These are phyloP conservation scores for Sycophaga agraensis DNA, from an alignment of 1,140 invertebrate genomes.

Conservation along the genomic window DNA sequence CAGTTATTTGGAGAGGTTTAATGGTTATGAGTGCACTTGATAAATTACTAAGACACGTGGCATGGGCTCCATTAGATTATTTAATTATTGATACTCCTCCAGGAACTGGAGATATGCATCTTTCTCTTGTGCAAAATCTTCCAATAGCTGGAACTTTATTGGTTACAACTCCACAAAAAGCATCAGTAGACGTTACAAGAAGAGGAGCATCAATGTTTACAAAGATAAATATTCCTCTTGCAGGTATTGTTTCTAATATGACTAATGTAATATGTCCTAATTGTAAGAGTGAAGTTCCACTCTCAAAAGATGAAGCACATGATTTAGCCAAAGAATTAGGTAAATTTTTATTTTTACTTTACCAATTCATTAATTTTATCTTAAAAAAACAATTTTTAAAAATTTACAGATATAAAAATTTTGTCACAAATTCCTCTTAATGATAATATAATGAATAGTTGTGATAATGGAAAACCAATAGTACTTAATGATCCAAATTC, in stretches of 20 bases:
- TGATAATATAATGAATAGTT: constrained; percentile 67
- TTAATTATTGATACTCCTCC: constrained; percentile 88
- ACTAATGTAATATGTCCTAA: constrained; percentile 70
- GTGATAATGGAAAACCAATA: constrained; percentile 76
- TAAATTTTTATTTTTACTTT: constrained; percentile 30
- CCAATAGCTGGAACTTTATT: constrained; percentile 80
- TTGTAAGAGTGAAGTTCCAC: constrained; percentile 64
- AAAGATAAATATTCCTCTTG: constrained; percentile 76
- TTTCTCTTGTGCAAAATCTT: constrained; percentile 84
- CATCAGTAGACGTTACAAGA: constrained; percentile 77
- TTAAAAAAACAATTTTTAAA: constrained; percentile 6
- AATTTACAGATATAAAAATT: constrained; percentile 48
- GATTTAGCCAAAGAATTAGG: constrained; percentile 60
- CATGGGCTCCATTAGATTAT: constrained; percentile 80
- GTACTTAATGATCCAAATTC: constrained; percentile 70
- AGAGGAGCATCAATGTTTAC: constrained; percentile 80
- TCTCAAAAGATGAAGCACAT: constrained; percentile 65
- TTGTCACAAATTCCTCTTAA: constrained; percentile 78
- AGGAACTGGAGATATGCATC: constrained; percentile 87
- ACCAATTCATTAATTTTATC: neutral
- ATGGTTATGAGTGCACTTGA: constrained; percentile 95
- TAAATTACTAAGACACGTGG: constrained; percentile 77
- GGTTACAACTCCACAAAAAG: constrained; percentile 83
- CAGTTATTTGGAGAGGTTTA: constrained; percentile 86
- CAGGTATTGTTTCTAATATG: constrained; percentile 88